A percentile compares a stretch with the other conserved stretches of the same genome.
These are phyloP conservation scores for Oscheius onirici DNA, from an alignment of 2,888 invertebrate species.

Conservation along the genomic window DNA sequence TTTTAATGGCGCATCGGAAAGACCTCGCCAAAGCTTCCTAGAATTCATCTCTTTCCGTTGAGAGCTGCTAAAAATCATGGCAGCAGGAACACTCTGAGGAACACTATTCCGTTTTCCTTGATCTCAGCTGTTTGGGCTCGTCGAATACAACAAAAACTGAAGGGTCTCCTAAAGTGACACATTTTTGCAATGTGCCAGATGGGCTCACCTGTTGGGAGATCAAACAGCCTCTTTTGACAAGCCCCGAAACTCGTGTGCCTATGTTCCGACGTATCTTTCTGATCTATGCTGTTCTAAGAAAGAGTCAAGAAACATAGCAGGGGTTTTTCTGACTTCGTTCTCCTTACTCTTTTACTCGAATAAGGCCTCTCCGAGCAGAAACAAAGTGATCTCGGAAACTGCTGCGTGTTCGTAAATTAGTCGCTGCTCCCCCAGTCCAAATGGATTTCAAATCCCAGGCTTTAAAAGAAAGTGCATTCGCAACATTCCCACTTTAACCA, in stretches of 20 bases:
- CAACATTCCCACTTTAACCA: not conserved
- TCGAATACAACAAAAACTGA: not conserved
- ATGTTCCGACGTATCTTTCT: conserved; percentile 9
- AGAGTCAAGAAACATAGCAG: not conserved
- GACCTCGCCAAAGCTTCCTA: too few relatives aligned
- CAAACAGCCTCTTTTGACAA: conserved; percentile 26
- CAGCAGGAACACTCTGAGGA: too few relatives aligned
- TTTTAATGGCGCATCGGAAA: too few relatives aligned
- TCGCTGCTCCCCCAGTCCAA: conserved; percentile 7
- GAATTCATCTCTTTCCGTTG: too few relatives aligned
- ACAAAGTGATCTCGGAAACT: conserved; percentile 24
- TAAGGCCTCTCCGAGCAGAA: not conserved
- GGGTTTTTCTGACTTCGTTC: not conserved
- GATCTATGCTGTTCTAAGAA: conserved; percentile 2
- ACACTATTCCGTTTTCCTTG: too few relatives aligned
- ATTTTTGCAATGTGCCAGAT: conserved; percentile 12
- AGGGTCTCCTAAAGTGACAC: not conserved
- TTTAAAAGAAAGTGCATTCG: conserved; percentile 17
- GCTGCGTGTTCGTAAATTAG: conserved; percentile 22
- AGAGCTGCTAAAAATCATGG: too few relatives aligned
- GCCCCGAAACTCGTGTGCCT: conserved; percentile 1
- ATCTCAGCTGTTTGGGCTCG: too few relatives aligned
- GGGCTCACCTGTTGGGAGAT: conserved; percentile 6
- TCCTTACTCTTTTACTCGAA: not conserved
- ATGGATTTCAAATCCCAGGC: conserved; percentile 11